Percentiles rank a stretch among this genome's conserved stretches.
phyloP scores from a whole-genome alignment of 2,797 vertebrate genomes.

The Podarcis siculus region DNA sequence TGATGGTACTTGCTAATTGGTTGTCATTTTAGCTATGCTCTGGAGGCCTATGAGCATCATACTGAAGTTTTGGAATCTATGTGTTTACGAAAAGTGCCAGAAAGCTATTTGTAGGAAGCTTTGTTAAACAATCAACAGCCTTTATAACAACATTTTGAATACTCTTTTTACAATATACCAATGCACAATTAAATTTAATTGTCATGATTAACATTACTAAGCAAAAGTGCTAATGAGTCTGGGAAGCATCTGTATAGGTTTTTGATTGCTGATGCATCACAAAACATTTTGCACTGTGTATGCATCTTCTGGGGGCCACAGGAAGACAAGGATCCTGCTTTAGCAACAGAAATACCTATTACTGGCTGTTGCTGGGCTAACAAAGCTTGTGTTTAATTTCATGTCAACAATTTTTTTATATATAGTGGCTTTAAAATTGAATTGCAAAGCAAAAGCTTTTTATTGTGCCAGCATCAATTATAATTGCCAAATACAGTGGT shows the following conservation, averaged over 20 bases:
- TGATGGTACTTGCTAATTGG: conserved; percentile 57
- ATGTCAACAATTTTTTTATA: not conserved
- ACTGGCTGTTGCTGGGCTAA: conserved; percentile 30
- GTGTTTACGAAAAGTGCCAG: conserved; percentile 33
- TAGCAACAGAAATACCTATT: conserved; percentile 51
- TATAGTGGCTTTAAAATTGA: not conserved
- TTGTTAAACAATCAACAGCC: conserved; percentile 62
- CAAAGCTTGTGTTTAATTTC: conserved; percentile 32
- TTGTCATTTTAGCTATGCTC: conserved; percentile 54
- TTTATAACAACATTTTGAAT: conserved; percentile 61
- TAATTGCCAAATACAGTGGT: not conserved
- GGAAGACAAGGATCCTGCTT: conserved; percentile 11
- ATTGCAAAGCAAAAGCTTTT: not conserved
- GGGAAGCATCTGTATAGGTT: conserved; percentile 38
- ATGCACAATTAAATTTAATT: conserved; percentile 59
- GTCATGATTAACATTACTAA: conserved; percentile 67
- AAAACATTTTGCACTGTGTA: conserved; percentile 36
- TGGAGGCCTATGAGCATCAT: conserved; percentile 53
- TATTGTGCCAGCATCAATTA: not conserved
- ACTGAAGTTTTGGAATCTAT: conserved; percentile 49
- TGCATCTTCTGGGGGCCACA: conserved; percentile 57
- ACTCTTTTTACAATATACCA: conserved; percentile 35
- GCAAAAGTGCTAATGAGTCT: conserved; percentile 51
- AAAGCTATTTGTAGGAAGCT: conserved; percentile 59
- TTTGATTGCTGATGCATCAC: conserved; percentile 27